Conservation (phyloP, 1,140 invertebrate species). For the Leptonema lineaticorne region DNA sequence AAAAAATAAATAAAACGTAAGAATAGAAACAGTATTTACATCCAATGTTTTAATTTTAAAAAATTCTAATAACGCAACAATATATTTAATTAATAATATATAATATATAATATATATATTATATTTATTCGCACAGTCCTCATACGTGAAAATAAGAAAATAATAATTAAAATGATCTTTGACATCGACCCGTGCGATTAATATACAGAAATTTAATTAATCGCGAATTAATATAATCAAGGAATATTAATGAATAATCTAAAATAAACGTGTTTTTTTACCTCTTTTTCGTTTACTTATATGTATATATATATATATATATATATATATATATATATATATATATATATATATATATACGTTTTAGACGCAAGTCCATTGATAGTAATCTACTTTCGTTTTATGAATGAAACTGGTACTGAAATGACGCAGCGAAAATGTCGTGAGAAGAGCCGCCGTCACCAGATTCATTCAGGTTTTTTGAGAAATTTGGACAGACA, state of each 20-base stretch:
- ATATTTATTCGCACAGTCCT: too few relatives aligned
- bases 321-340: too few relatives aligned
- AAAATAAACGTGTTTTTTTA: not conserved
- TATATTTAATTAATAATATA: too few relatives aligned
- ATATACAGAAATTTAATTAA: not conserved
- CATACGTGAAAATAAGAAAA: too few relatives aligned
- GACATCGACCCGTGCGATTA: not conserved
- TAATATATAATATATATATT: too few relatives aligned
- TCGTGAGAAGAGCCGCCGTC: slow-evolving; percentile 6
- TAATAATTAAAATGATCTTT: slow-evolving; percentile 7
- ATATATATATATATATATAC: too few relatives aligned
- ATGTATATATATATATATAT: too few relatives aligned
- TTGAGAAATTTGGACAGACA: not conserved
- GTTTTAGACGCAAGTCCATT: not conserved
- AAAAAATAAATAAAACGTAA: too few relatives aligned
- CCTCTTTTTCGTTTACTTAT: not conserved
- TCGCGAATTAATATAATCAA: too few relatives aligned
- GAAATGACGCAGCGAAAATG: slow-evolving; percentile 23
- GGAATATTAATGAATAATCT: not conserved
- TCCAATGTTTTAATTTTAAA: too few relatives aligned
- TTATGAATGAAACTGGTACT: slow-evolving; percentile 26
- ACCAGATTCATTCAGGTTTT: slow-evolving; percentile 14
- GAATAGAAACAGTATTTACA: too few relatives aligned
- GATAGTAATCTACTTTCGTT: slow-evolving; percentile 22
- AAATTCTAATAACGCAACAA: too few relatives aligned